These are phyloP conservation scores for Thalpophila matura DNA, from an alignment of 2,888 invertebrate species.

Conservation along the genomic window DNA sequence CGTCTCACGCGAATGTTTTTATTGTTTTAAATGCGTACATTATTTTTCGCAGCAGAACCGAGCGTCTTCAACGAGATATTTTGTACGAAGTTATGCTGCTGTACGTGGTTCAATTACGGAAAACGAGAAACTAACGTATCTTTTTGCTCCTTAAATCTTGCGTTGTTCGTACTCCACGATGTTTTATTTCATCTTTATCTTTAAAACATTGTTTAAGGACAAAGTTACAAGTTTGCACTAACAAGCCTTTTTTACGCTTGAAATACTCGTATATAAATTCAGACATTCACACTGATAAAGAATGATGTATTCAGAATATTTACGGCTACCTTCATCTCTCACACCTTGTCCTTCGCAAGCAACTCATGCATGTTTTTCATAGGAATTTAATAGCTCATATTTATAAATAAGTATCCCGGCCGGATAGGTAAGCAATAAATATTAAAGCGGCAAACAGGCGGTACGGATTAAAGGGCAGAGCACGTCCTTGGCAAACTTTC, in stretches of 20 bases:
- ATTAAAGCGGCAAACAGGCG: constrained; percentile 78
- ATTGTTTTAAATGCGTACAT: constrained; percentile 87
- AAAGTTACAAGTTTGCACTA: constrained; percentile 25
- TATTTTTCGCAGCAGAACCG: constrained; percentile 80
- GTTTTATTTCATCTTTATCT: constrained; percentile 58
- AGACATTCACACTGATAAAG: background rate
- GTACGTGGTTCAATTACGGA: constrained; percentile 80
- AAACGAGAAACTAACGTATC: constrained; percentile 65
- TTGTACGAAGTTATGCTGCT: constrained; percentile 76
- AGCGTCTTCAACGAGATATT: constrained; percentile 71
- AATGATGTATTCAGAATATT: constrained; percentile 7
- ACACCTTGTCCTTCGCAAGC: constrained; percentile 42
- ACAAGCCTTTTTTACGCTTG: constrained; percentile 30
- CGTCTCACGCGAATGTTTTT: constrained; percentile 82
- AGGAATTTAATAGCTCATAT: constrained; percentile 74
- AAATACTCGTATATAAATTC: constrained; percentile 2
- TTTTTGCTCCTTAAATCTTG: constrained; percentile 60
- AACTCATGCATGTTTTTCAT: constrained; percentile 58
- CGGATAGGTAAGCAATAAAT: constrained; percentile 75
- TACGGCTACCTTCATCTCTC: background rate
- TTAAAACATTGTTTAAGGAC: constrained; percentile 40
- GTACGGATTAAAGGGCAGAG: constrained; percentile 81
- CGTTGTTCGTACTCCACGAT: constrained; percentile 47
- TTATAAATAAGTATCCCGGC: constrained; percentile 70
- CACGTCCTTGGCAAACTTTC: constrained; percentile 88